Base-by-base conservation (phyloP, 2,797 vertebrate species). In the Galagoides demidoff region DNA sequence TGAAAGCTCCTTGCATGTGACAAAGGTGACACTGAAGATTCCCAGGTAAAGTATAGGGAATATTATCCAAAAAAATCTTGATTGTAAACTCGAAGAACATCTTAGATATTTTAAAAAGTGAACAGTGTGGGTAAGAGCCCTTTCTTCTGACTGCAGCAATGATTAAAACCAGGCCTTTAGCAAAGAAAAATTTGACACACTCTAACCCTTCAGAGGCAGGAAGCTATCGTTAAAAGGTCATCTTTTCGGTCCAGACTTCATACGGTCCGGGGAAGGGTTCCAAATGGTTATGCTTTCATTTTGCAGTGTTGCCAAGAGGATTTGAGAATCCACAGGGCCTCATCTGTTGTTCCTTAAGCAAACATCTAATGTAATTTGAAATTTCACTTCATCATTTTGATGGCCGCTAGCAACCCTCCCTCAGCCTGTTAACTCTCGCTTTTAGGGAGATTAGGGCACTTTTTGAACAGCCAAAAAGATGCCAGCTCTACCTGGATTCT, bases 361-460 rank as follows among this genome's bases (percentile, higher is more conserved):
- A 98, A 98, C 96, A 98, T 94, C 95, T 97, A 98, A 98, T 95
- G 97, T 89, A 98, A 98, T 98, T 98, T 98, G 93, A 98, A 98
- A 98, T 98, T 98, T 98, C 98, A 98, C 95, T 98, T 98, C 96
- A 97, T 98, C 97, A 96, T 61, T 66, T 59, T 91, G 97, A 97
- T 97, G 96, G 96, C 95, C 45, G 76, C 96, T 95, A 97, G 95
- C 93, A 95, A 97, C 57, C 84, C 86, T 95, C 87, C 95, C 45
- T 52, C 87, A 52, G 82, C 45, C 73, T 39, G 82, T 76, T 92
- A 97, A 95, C 94, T 37, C 87, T 89, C 82, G 68, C 64, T 95
- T 95, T 90, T 85, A 77, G 27, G 59, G 88, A 91, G 86, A 76
- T 66, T 19, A 82, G 68, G 87, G 59, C 82, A 66, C n/a, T 61